phyloP scores from a whole-genome alignment of 2,113 vertebrate species.

The Phalacrocorax aristotelis region DNA sequence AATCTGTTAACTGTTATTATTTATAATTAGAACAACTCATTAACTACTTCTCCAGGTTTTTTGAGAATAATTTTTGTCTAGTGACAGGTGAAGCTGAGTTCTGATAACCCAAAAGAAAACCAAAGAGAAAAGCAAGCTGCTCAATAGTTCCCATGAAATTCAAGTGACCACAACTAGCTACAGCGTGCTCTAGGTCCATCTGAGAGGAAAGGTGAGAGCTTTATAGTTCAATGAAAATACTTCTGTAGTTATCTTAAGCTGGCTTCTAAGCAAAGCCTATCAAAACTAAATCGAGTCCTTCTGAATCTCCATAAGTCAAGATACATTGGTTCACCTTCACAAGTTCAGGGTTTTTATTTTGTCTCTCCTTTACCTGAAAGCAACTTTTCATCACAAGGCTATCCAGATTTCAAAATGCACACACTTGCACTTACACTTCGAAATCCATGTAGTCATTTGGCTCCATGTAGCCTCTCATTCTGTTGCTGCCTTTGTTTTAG shows the following conservation, averaged over 20 bases:
- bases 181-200: background rate
- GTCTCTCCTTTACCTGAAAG: background rate
- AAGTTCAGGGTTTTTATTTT: background rate
- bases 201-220: background rate
- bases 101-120: background rate
- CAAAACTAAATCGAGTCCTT: background rate
- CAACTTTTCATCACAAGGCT: background rate
- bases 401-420: background rate
- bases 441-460: background rate
- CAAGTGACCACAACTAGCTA: background rate
- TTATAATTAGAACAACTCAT: background rate
- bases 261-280: background rate
- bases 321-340: background rate
- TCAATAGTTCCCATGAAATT: background rate
- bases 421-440: accelerated
- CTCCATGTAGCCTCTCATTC: background rate
- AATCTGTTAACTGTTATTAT: background rate
- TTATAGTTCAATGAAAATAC: background rate
- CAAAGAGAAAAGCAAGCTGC: background rate
- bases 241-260: background rate
- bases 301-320: background rate
- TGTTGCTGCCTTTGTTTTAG: background rate
- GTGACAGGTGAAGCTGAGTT: background rate
- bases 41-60: background rate
- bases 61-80: background rate